Conservation (phyloP, 2,113 vertebrate genomes). For the Sorex araneus region DNA sequence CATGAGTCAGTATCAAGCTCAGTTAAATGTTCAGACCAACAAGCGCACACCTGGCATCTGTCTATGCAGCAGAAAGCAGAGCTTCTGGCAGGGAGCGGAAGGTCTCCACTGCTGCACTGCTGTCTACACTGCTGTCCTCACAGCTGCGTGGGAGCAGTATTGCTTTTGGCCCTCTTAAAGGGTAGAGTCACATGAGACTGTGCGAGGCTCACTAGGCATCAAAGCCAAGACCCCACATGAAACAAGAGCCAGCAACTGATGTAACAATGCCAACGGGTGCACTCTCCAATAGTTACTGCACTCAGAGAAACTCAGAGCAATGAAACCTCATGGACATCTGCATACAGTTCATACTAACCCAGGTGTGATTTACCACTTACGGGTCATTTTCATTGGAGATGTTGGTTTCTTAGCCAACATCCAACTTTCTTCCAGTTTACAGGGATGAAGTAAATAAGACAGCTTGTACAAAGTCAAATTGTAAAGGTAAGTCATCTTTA, state of each 20-base stretch:
- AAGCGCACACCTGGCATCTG: not conserved
- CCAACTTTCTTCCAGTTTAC: not conserved
- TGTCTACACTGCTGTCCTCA: not conserved
- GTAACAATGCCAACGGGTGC: not conserved
- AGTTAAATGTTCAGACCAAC: conserved; percentile 17
- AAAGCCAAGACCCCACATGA: not conserved
- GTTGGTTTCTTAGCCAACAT: not conserved
- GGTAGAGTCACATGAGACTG: not conserved
- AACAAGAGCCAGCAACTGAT: not conserved
- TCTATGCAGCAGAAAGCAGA: not conserved
- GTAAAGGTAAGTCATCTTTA: not conserved
- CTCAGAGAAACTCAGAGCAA: conserved; percentile 12
- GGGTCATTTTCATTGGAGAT: not conserved
- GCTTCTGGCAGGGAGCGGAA: not conserved
- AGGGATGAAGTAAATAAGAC: not conserved
- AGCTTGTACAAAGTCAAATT: not conserved
- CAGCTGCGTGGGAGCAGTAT: not conserved
- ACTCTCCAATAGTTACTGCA: not conserved
- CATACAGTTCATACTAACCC: not conserved
- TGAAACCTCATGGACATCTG: not conserved
- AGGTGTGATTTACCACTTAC: not conserved
- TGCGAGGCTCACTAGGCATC: not conserved
- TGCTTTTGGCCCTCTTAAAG: not conserved
- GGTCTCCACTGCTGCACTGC: accelerated
- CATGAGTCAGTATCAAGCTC: not conserved